Base-by-base conservation (phyloP, 2,797 vertebrate genomes). In the Microchirus variegatus region DNA sequence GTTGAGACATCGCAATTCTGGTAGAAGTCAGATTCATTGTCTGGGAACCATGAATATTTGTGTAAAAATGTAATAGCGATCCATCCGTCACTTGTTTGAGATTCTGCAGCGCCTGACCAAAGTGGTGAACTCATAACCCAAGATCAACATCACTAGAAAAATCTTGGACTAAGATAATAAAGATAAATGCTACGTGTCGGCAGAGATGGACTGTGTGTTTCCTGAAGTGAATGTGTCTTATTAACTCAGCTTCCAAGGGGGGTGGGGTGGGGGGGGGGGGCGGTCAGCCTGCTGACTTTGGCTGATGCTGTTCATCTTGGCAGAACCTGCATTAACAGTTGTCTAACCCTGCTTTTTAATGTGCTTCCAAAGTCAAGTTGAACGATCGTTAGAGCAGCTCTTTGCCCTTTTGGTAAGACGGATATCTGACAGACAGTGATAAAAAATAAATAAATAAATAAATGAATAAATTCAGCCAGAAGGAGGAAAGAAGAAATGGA, bases 351-450 rank as follows among this genome's bases (percentile, higher is more conserved):
- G 55, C 67, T 80, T 88, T 88, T 87, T 85, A 57, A 86, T 80
- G 75, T 85, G 44, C 77, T 75, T 91, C 91, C 89, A 91, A 87
- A 89, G 86, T 85, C 80, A 84, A 82, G 78, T 78, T 70, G 69
- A 82, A 86, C 75, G 75, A 75, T 87, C 75, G 90, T 89, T 86
- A 90, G 71, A 79, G 44, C 63, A 49, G 63, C 58, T 53, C 71
- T 77, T 69, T 72, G 70, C 63, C 75, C 76, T 84, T 75, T 52
- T 41, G 73, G 79, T 82, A n/a, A 83, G 69, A 77, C 61, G 41
- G 59, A 78, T 53, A 85, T 67, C 75, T 77, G 16, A 64, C 76
- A 73, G 79, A 83, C 75, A 45, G 37, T 18, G 66, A 55, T 17
- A 10, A 66, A 70, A 59, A 59, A 59, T 43, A 50, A 51, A 66